Evolutionary conservation across 1,140 invertebrate species (phyloP), one percentile per base, ranked within the genome.

Genomic region (Drosophila kikkawai): DNA sequence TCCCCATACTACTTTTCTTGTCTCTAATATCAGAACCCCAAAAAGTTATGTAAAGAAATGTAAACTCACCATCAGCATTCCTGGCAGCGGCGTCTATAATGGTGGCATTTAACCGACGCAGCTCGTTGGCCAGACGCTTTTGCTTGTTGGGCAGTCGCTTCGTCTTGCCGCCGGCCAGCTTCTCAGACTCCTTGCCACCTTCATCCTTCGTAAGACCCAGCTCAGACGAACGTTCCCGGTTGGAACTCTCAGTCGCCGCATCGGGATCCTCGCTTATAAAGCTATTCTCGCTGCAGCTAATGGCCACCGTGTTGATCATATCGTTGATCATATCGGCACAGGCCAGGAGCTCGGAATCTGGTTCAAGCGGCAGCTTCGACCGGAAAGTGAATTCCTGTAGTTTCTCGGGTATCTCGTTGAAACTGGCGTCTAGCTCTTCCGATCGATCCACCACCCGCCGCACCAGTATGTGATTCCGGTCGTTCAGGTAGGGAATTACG

Each of bases 301-400:
- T 91, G 37, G 92, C 92, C n/a, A 93, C 91, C 4, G 86, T 87
- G 55, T 93, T 91, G 13, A 93, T 93, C 87, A 93, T 92, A 7
- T 92, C 91, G 17, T 68, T 81, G 6, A 93, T 73, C 61, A 93
- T 67, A 36, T 92, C 81, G 7, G 92, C 92, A 47, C 91, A 92
- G 13, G 53, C 78, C 11, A 80, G 41, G 4, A 29, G 17, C 7
- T 61, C 73, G 1, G 42, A 3, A 69, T 84, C 50, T 0, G 85
- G 44, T 8, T 29, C 3, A 2, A 5, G 2, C 0, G 59, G 34
- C n/a, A 87, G 13, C 8, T 51, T n/a, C 0, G 64, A 51, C 2
- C 60, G 80, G 15, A 87, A 87, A n/a, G 56, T 32, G 7, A 87
- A 74, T 15, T 73, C 57, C 15, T 74, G 64, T 32, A 80, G 63